Evolutionary conservation across 2,888 invertebrate genomes (phyloP), one percentile per base, ranked within the genome.

Genomic region (Busseola fusca): DNA sequence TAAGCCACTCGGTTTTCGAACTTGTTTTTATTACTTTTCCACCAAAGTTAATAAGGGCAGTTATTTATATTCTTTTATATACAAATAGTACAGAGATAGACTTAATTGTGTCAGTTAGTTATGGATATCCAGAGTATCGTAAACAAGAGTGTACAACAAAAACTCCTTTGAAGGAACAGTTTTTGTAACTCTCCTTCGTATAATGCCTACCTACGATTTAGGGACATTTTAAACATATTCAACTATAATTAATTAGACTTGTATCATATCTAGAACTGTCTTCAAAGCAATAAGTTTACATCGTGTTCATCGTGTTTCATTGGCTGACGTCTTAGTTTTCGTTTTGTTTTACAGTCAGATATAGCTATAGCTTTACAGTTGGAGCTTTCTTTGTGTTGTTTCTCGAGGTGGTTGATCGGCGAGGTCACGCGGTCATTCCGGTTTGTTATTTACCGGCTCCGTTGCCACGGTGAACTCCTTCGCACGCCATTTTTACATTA

Each of bases 371-470:
- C 25, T 66, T 25, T 66, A 58, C 30, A 52, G 45, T 72, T 40
- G 34, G 42, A n/a, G 27, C 56, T 56, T 73, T 69, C 67, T 68
- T 76, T 72, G 71, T 64, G 73, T 71, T 60, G 63, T 73, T 56
- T 52, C 58, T 54, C 30, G 84, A 88, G 89, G 89, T 89, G 86
- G 80, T 88, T 89, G 76, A 86, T 88, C 87, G 86, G 71, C 77
- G 81, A 87, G 90, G 88, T 87, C 87, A 87, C 75, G 84, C 88
- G 90, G 90, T 91, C 90, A 90, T 85, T 84, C 81, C 62, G 78
- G 85, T 82, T 81, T 85, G 81, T 78, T 84, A 78, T 84, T 86
- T 85, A 78, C 81, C 81, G 37, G 65, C 85, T 80, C 62, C 70
- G 89, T 89, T 87, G 84, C 89, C 84, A 86, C 52, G 88, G 89